phyloP scores from a whole-genome alignment of 2,888 invertebrate genomes.

The Clitarchus hookeri region DNA sequence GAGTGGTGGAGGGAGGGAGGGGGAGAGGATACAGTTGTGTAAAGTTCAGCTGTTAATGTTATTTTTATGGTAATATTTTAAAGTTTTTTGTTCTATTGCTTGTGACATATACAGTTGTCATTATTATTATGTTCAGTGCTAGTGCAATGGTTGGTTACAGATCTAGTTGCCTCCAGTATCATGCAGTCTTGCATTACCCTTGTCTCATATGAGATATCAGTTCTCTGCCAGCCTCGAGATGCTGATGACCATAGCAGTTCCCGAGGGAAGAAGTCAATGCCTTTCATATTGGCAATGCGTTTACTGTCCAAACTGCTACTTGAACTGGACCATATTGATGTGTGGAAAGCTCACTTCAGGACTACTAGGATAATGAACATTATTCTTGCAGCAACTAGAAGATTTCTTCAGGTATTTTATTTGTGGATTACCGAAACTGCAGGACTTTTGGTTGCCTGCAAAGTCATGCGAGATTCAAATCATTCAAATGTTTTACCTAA shows the following conservation, averaged over 20 bases:
- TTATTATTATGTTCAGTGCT: no score
- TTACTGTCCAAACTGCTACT: background rate
- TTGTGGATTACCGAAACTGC: no score
- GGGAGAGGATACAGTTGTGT: no score
- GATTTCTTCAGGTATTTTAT: background rate
- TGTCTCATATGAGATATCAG: background rate
- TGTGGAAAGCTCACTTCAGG: background rate
- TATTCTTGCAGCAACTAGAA: background rate
- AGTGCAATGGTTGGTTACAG: background rate
- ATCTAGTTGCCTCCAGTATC: background rate
- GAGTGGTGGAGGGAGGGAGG: no score
- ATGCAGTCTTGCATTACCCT: background rate
- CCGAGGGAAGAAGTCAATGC: background rate
- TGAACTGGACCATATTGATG: background rate
- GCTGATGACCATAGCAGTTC: background rate
- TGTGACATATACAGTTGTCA: no score
- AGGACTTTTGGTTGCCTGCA: no score
- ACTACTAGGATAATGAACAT: background rate
- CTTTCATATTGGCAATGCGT: background rate
- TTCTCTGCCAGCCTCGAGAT: background rate
- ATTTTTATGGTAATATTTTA: no score
- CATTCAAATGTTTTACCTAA: no score
- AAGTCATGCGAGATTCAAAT: no score
- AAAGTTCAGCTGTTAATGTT: no score
- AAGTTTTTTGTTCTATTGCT: no score